These are phyloP conservation scores for Drosophila setifemur DNA, from an alignment of 1,140 invertebrate species.

Conservation along the genomic window DNA sequence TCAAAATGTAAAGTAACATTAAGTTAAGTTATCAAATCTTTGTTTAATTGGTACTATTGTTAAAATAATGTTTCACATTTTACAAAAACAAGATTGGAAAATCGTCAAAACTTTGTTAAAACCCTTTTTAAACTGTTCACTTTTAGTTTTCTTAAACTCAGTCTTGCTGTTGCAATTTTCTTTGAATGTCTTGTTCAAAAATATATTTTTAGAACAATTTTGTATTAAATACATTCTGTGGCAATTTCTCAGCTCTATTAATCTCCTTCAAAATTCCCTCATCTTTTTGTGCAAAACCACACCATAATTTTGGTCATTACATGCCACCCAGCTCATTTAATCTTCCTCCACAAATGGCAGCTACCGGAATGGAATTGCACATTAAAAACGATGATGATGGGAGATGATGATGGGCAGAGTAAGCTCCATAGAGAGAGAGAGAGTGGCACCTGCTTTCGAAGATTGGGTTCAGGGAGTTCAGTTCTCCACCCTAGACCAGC, in stretches of 20 bases:
- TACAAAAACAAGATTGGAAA: too few species aligned
- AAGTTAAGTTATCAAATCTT: too few species aligned
- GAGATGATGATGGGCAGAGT: neutral
- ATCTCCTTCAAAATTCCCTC: neutral
- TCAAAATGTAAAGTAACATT: too few species aligned
- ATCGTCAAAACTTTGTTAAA: too few species aligned
- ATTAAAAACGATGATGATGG: conserved; percentile 55
- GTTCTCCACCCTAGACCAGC: conserved; percentile 4
- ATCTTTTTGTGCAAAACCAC: neutral
- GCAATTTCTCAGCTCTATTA: neutral
- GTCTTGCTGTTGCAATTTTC: too few species aligned
- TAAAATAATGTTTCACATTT: too few species aligned
- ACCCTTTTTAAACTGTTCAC: too few species aligned
- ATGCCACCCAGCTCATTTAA: conserved; percentile 15
- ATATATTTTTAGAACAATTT: too few species aligned
- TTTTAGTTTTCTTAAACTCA: too few species aligned
- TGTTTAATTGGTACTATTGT: too few species aligned
- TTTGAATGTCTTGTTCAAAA: too few species aligned
- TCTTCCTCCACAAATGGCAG: conserved; percentile 9
- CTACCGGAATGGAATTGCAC: conserved; percentile 55
- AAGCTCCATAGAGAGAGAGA: neutral
- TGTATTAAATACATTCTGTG: too few species aligned
- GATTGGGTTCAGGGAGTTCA: neutral
- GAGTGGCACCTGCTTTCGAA: conserved; percentile 24
- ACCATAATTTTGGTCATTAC: conserved; percentile 14